Base-by-base conservation (phyloP, 2,888 invertebrate species). In the Cynaeus angustus region DNA sequence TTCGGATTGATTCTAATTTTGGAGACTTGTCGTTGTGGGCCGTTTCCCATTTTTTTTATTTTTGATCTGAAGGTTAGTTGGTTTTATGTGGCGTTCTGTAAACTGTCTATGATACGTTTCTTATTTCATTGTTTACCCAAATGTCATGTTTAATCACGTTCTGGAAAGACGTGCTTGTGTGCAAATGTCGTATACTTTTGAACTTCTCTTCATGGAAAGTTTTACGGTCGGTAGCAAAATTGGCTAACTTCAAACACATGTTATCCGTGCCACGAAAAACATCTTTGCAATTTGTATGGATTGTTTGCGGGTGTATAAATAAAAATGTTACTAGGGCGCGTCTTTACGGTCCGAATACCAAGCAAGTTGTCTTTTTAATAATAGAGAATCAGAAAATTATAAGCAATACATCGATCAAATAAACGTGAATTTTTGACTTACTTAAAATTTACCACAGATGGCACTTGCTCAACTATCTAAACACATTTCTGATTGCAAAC, bases 301-400 rank as follows among this genome's bases (percentile, higher is more conserved):
- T 62, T 66, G 26, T 66, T 66, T 71, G 66, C 61, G 37, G 53
- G 30, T 67, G 46, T 72, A 70, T 61, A 73, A 72, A 73, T 72
- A 73, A 70, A 71, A 64, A 61, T 56, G 61, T 65, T 72, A 72
- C 61, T 66, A 50, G 71, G 68, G 48, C 71, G 72, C 5, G 12
- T 37, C 12, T 41, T 33, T 33, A n/a, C 33, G 33, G n/a, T 33
- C n/a, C 1, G n/a, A 33, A 33, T 33, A 21, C 21, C 21, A 4
- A 1, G 4, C 21, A 3, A 21, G 1, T 4, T 21, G 21, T 21
- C 2, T 21, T 21, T 21, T 21, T 4, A 21, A 21, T 21, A 21
- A 21, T 21, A 21, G 21, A 21, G 4, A 21, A 21, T 4, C 21
- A 21, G 21, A 21, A 21, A 3, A 4, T 21, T 21, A 1, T 3